phyloP scores from a whole-genome alignment of 2,888 invertebrate genomes.

The Orthonychiurus folsomi region DNA sequence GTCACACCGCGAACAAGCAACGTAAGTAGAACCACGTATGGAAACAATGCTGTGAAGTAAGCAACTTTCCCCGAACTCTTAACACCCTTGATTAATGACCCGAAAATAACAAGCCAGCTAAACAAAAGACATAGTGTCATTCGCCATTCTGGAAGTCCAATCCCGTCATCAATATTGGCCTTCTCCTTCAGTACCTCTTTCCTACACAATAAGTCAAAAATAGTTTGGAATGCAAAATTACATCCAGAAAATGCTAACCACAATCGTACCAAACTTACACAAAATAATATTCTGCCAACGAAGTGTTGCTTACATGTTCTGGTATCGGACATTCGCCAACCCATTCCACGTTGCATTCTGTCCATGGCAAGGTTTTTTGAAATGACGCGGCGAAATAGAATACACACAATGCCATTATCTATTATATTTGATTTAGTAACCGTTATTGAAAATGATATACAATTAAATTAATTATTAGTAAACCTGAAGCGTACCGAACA shows the following conservation, averaged over 20 bases:
- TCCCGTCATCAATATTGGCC: slow-evolving; percentile 49
- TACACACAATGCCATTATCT: slow-evolving; percentile 62
- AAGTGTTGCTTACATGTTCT: background rate
- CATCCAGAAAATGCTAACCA: no score
- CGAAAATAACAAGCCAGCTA: slow-evolving; percentile 9
- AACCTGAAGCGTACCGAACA: slow-evolving; percentile 54
- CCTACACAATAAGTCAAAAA: slow-evolving; percentile 44
- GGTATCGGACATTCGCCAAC: background rate
- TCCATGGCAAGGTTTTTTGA: slow-evolving; percentile 61
- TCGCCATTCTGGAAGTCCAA: slow-evolving; percentile 51
- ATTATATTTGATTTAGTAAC: no score
- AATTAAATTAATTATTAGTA: no score
- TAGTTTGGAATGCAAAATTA: slow-evolving; percentile 2
- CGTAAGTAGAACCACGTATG: slow-evolving; percentile 66
- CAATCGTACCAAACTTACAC: background rate
- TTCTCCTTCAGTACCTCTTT: slow-evolving; percentile 50
- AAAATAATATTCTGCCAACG: background rate
- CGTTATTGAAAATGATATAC: no score
- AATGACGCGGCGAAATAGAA: slow-evolving; percentile 66
- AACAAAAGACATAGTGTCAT: slow-evolving; percentile 45
- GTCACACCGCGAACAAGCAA: slow-evolving; percentile 55
- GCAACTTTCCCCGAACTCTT: slow-evolving; percentile 54
- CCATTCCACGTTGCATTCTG: background rate
- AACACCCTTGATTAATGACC: slow-evolving; percentile 12
- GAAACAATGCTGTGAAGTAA: slow-evolving; percentile 82